Evolutionary conservation across 2,888 invertebrate genomes (phyloP).

Genomic region (Dolichomitus sp.): DNA sequence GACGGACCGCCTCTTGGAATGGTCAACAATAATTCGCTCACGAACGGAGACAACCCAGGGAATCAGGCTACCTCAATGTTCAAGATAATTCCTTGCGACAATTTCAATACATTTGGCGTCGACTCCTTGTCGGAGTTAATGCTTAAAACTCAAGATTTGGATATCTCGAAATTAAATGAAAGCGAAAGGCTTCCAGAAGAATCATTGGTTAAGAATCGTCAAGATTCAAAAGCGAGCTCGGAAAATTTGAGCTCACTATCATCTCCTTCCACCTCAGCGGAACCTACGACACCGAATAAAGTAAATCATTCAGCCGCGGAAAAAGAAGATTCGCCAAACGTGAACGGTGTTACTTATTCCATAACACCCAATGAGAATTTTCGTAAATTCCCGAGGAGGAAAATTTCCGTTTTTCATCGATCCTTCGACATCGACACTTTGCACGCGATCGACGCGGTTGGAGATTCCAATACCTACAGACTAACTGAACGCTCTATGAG

Average conservation of each 20-base stretch:
- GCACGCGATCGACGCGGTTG: conserved; percentile 10
- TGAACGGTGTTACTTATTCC: conserved; percentile 6
- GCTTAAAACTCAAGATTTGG: conserved; percentile 1
- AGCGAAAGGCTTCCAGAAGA: conserved; percentile 31
- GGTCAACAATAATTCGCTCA: conserved; percentile 22
- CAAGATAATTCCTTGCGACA: conserved; percentile 13
- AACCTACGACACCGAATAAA: not conserved
- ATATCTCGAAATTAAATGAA: not conserved
- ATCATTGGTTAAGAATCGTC: conserved; percentile 6
- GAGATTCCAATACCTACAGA: conserved; percentile 52
- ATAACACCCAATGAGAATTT: conserved; percentile 51
- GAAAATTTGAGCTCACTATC: conserved; percentile 17
- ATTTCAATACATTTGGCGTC: conserved; percentile 6
- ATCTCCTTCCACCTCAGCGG: not conserved
- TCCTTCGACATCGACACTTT: conserved; percentile 77
- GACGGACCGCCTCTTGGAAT: conserved; percentile 46
- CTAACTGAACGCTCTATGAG: conserved; percentile 66
- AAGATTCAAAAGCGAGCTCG: not conserved
- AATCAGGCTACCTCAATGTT: conserved; percentile 3
- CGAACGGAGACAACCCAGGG: not conserved
- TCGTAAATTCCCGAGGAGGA: conserved; percentile 73
- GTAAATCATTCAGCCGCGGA: not conserved
- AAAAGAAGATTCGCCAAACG: not conserved
- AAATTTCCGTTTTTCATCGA: conserved; percentile 78
- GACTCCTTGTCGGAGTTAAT: conserved; percentile 31